Base-by-base conservation (phyloP, 2,797 vertebrate genomes). In the Enteromius afrohamiltoni region DNA sequence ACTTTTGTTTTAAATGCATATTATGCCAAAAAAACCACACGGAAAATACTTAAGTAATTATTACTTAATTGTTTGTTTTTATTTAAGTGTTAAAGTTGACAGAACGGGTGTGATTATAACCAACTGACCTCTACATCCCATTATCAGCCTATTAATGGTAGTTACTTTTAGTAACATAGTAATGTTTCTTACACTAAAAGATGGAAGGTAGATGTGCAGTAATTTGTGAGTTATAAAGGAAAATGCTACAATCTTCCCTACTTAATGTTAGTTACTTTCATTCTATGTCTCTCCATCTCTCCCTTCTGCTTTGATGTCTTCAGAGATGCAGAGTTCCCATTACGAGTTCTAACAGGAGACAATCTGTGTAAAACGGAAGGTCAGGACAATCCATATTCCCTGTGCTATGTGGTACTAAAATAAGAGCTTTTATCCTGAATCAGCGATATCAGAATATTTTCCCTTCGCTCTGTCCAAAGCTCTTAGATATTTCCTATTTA, bases 371-470 rank as follows among this genome's bases (percentile, higher is more conserved):
- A 79, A 83, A 82, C 69, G 40, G 71, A 88, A 85, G 85, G 69
- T 76, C 64, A 84, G 51, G 49, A 79, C 75, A 65, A 87, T 83
- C 65, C 53, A 47, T 82, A 87, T 85, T 85, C 86, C 79, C 31
- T 26, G 45, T 45, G 80, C 45, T 55, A 60, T 17, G 42, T 37
- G n/a, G 78, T 80, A 82, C 77, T 86, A 75, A 89, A 88, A 89
- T 60, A 76, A 69, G 55, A 86, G 73, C 79, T 81, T 74, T 45
- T 29, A 85, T 84, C 53, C 71, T 58, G 83, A 69, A 11, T 80
- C 86, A 88, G 85, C 83, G 82, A 89, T 87, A 85, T 86, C 26
- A 13, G 85, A 84, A 85, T 70, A 80, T 85, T 85, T 86, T 83
- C 68, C 86, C 86, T 85, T 80, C 53, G 58, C 74, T 80, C 62